Conservation (phyloP, 2,888 invertebrate genomes). For the Pheosia tremula region DNA sequence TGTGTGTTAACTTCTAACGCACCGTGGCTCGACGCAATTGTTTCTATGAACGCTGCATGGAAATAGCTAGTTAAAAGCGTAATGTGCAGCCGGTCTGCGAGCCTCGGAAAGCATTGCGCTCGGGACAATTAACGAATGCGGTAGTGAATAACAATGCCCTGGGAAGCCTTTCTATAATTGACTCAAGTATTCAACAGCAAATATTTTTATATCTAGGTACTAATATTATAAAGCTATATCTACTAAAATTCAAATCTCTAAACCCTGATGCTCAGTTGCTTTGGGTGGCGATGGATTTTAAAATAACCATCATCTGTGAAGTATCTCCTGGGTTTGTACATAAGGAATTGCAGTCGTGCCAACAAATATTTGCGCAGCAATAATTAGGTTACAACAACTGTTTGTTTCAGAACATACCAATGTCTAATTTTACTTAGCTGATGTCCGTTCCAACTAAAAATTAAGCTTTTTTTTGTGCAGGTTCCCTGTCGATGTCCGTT, state of each 20-base stretch:
- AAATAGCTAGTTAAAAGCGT: conserved; percentile 72
- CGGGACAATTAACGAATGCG: conserved; percentile 49
- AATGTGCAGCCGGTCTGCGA: conserved; percentile 47
- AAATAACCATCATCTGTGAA: conserved; percentile 2
- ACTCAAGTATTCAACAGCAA: conserved; percentile 17
- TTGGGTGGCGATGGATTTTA: conserved; percentile 1
- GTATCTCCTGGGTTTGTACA: conserved; percentile 19
- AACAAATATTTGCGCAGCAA: conserved; percentile 50
- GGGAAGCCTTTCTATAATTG: conserved; percentile 18
- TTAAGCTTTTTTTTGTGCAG: conserved; percentile 84
- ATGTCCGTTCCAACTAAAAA: conserved; percentile 32
- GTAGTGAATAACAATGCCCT: conserved; percentile 29
- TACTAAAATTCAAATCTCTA: not conserved
- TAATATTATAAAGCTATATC: not conserved
- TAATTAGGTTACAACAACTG: conserved; percentile 31
- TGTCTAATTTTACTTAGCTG: conserved; percentile 33
- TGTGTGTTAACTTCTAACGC: conserved; percentile 83
- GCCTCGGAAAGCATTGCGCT: conserved; percentile 43
- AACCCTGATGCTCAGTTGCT: not conserved
- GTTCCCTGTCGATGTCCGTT: conserved; percentile 87
- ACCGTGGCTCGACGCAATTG: conserved; percentile 83
- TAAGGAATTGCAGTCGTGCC: conserved; percentile 49
- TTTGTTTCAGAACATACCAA: conserved; percentile 27
- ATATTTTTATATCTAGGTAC: not conserved
- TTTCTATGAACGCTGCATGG: conserved; percentile 84